These are phyloP conservation scores for Brachirus orientalis DNA, from an alignment of 2,113 vertebrate species.

Conservation along the genomic window DNA sequence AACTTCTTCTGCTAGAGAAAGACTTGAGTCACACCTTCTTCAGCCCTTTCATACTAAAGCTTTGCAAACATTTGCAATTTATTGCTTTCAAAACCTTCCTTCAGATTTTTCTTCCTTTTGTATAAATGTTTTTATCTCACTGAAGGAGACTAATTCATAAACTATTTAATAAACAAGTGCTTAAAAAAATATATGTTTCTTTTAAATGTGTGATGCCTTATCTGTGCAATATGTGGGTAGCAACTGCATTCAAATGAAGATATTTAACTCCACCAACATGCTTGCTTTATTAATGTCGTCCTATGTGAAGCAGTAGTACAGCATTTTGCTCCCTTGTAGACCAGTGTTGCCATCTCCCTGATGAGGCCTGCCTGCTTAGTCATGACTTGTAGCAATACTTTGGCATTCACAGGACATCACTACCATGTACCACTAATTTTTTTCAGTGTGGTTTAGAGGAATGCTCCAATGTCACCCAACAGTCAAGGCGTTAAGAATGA, in stretches of 20 bases:
- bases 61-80: constrained; percentile 1
- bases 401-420: not conserved
- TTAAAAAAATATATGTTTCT: not conserved
- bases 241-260: not conserved
- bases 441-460: constrained; percentile 20
- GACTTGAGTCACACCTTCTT: not conserved
- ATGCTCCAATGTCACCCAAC: not conserved
- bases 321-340: not conserved
- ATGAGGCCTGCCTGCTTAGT: not conserved
- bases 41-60: not conserved
- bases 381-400: constrained; percentile 20
- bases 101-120: not conserved
- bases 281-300: not conserved
- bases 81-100: not conserved
- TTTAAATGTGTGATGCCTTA: not conserved
- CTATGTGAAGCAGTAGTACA: not conserved
- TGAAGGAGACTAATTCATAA: not conserved
- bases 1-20: not conserved
- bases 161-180: not conserved
- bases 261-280: not conserved
- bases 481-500: not conserved
- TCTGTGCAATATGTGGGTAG: not conserved
- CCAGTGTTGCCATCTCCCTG: not conserved
- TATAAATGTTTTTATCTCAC: not conserved
- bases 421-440: not conserved